phyloP scores from a whole-genome alignment of 2,797 vertebrate genomes.

The Leontopithecus rosalia region DNA sequence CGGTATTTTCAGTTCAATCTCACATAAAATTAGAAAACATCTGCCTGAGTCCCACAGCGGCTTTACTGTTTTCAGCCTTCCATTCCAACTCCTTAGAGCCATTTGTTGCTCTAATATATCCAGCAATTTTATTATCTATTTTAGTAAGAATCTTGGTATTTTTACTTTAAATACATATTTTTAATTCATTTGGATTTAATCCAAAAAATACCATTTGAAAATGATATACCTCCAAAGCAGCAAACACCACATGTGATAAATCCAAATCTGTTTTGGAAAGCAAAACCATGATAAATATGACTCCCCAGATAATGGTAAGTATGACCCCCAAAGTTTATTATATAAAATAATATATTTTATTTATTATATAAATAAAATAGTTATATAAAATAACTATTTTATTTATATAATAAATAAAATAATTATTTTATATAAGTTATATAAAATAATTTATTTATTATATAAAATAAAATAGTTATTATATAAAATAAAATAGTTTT shows the following conservation, averaged over 20 bases:
- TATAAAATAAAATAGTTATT: too few species aligned
- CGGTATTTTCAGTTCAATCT: not conserved
- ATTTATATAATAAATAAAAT: too few species aligned
- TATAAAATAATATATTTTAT: too few species aligned
- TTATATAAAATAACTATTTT: too few species aligned
- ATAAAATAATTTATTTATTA: too few species aligned
- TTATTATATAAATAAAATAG: too few species aligned
- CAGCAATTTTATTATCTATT: not conserved
- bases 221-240: not conserved
- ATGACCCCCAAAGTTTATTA: not conserved
- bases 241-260: not conserved
- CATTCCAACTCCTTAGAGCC: not conserved
- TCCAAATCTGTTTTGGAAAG: not conserved
- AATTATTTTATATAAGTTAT: too few species aligned
- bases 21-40: not conserved
- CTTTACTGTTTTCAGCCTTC: not conserved
- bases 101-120: not conserved
- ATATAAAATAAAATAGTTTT: too few species aligned
- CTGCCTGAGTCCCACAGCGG: not conserved
- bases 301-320: not conserved
- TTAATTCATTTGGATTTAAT: not conserved
- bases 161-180: not conserved
- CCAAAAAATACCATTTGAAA: not conserved
- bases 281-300: not conserved
- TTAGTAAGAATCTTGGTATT: not conserved